phyloP scores from a whole-genome alignment of 1,140 invertebrate genomes.

The Dysdera silvatica region DNA sequence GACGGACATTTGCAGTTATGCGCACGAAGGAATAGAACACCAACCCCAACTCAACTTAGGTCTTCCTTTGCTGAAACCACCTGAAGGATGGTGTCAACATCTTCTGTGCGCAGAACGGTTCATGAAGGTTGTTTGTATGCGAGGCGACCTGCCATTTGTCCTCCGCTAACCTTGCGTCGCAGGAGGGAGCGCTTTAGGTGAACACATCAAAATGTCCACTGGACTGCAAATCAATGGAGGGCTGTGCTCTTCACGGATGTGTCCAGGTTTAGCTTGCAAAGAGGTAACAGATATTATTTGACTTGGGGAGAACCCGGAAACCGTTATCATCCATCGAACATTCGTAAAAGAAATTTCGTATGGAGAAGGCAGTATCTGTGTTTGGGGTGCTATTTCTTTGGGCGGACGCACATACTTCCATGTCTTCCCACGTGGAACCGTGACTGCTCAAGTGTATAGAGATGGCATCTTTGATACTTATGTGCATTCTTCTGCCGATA shows the following conservation, averaged over 20 bases:
- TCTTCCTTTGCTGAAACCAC: too few species aligned
- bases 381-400: too few species aligned
- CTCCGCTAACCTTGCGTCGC: neutral
- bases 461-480: too few species aligned
- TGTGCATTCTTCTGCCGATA: too few species aligned
- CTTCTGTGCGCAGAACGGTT: neutral
- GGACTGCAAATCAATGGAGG: neutral
- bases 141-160: neutral
- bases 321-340: neutral
- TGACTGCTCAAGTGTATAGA: too few species aligned
- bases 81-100: neutral
- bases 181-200: neutral
- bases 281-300: neutral
- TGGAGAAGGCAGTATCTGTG: too few species aligned
- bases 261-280: neutral
- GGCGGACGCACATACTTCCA: too few species aligned
- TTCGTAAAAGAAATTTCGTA: neutral
- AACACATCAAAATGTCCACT: neutral
- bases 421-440: too few species aligned
- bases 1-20: neutral
- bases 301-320: neutral
- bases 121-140: neutral
- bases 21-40: neutral
- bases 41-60: neutral
- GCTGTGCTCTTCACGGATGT: neutral